Percentiles rank a stretch among this genome's conserved stretches.
phyloP scores from a whole-genome alignment of 2,113 vertebrate species.

The Tonatia bakeri region DNA sequence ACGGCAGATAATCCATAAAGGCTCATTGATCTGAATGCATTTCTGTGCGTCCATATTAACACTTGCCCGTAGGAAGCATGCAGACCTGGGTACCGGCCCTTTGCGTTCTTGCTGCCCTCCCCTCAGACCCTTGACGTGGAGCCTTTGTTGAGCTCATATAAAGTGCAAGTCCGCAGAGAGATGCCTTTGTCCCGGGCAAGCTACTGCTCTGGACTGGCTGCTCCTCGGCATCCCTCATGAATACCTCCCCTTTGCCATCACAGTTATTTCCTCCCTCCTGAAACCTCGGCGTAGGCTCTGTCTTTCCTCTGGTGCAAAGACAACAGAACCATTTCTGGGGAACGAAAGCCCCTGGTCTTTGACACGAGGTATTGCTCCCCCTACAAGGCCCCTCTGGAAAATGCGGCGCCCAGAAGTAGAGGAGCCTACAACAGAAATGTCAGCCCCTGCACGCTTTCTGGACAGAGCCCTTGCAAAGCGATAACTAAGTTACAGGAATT shows the following conservation, averaged over 20 bases:
- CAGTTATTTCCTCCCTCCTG: not conserved
- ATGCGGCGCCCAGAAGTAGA: fast-evolving
- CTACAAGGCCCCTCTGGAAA: not conserved
- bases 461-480: not conserved
- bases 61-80: not conserved
- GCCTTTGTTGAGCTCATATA: fast-evolving
- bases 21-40: not conserved
- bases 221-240: not conserved
- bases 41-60: fast-evolving
- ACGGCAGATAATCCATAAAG: not conserved
- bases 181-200: not conserved
- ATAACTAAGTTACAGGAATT: not conserved
- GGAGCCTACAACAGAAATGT: not conserved
- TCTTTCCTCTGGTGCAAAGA: not conserved
- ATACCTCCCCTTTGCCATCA: not conserved
- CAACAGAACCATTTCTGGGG: fast-evolving
- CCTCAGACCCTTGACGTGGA: not conserved
- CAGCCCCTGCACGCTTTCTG: not conserved
- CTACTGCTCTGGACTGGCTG: not conserved
- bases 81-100: fast-evolving
- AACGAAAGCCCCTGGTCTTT: not conserved
- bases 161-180: not conserved
- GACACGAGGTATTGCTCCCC: not conserved
- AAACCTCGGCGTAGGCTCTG: not conserved
- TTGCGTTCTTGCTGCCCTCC: not conserved